Evolutionary conservation across 30 jellyfish, hydroid and myxozoan species (phyloP), one percentile per base, ranked within the genome.

Genomic region (Hydractinia echinata): DNA sequence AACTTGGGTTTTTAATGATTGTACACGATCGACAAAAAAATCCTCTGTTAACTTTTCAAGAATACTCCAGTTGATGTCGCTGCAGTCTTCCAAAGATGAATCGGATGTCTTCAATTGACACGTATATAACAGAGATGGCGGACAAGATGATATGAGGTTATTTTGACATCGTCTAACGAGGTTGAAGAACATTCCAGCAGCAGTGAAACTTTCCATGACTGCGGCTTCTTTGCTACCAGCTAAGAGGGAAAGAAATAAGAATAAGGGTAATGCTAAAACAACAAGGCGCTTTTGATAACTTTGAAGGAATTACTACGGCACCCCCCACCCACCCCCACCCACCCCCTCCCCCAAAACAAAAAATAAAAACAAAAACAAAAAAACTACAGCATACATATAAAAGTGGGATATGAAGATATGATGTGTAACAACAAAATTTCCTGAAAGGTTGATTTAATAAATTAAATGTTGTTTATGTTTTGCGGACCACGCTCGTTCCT

Each of bases 101-200:
- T 72, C 44, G n/a, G 19, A 72, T 7, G 51, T 13, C 19, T 64
- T 64, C 39, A 64, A 64, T 4, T 30, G 81, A 15, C 81, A 71
- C 11, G 55, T 71, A 58, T 71, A 71, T 5, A 76, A 20, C 18
- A 49, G 19, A 7, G 84, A 15, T 15, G 77, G 77, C 77, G 51
- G 77, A 54, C 84, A 76, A 19, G 84, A 21, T 76, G 76, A 14
- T 6, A 76, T 15, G 10, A 15, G 30, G 19, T 53, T 53, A 14
- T 54, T 13, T 76, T 76, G 76, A 52, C 84, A 76, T 6, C 10
- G 19, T 55, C 54, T 15, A n/a, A 76, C 77, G 19, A 76, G 76
- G 10, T 76, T 53, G 54, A 4, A 76, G 39, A 76, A 16, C 84
- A 76, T 76, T 19, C 84, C 84, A 50, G 84, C 84, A 15, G 84